Base-by-base conservation (phyloP, 2,888 invertebrate species). In the Rotaria socialis region DNA sequence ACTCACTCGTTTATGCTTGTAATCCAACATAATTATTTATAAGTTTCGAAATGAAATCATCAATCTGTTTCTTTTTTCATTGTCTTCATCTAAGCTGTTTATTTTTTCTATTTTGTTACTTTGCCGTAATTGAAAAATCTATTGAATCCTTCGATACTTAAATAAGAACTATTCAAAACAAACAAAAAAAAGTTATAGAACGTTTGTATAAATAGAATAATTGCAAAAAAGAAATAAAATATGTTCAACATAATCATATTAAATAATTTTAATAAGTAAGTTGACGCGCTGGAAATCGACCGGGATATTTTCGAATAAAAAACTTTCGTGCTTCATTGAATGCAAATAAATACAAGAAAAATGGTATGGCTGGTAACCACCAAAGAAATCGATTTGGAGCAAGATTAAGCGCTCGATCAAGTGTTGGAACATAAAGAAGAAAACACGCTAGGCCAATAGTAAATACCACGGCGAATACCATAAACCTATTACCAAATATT, bases 301-400 rank as follows among this genome's bases (percentile, higher is more conserved):
- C 24, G n/a, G 80, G 80, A 80, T 80, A 80, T 80, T 80, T 80
- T 47, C 80, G 80, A 80, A 80, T 80, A n/a, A 84, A 52, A 67
- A 55, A 35, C 84, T 86, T 86, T 67, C 84, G 52, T 35, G 84
- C 50, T 74, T 86, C 86, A 41, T 67, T 84, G n/a, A 84, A 84
- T 84, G 50, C 50, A 52, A 84, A 86, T 41, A 86, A 84, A 86
- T 84, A 86, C 19, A 86, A 47, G 27, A 84, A 84, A 52, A 86
- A 86, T 35, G 86, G 86, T 74, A 86, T n/a, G 41, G 84, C 43
- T 16, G 86, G 86, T 41, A 86, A 74, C 86, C 86, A 86, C 86
- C 86, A 86, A 22, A 86, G 55, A 67, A 86, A 86, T 55, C 80
- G 67, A 84, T 84, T 86, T 14, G 86, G 86, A 55, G 60, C 50